Evolutionary conservation across 2,113 vertebrate genomes (phyloP).

Genomic region (Psittacula cyanocephala): DNA sequence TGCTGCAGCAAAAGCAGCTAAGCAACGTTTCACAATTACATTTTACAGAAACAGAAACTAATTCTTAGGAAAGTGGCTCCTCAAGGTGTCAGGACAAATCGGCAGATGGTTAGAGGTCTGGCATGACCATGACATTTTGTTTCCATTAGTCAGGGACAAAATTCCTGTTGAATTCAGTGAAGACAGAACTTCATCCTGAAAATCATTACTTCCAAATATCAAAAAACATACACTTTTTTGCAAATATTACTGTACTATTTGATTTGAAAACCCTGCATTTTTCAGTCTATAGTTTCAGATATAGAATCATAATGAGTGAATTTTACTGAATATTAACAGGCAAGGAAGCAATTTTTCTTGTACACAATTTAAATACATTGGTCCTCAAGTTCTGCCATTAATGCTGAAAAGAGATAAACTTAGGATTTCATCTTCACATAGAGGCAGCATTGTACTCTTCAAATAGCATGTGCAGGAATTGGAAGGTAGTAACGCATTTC

Average conservation of each 20-base stretch:
- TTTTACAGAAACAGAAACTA: neutral
- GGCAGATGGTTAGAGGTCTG: neutral
- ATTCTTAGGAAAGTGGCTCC: neutral
- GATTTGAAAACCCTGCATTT: neutral
- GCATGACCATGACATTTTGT: neutral
- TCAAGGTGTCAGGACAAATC: neutral
- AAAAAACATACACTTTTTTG: neutral
- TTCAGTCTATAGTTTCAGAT: neutral
- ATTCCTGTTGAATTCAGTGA: neutral
- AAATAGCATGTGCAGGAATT: neutral
- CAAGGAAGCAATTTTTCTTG: neutral
- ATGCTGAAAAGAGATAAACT: conserved; percentile 6
- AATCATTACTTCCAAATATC: neutral
- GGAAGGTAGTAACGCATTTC: conserved; percentile 23
- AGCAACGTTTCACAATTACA: neutral
- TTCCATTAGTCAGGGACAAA: neutral
- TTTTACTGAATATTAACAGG: neutral
- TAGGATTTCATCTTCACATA: neutral
- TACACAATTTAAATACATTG: neutral
- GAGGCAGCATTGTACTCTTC: neutral
- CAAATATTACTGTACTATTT: neutral
- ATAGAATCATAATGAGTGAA: neutral
- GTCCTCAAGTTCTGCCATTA: conserved; percentile 30
- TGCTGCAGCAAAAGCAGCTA: neutral
- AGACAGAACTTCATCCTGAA: neutral